A percentile compares a stretch with the other conserved stretches of the same genome.
Evolutionary conservation across 2,113 vertebrate genomes (phyloP).

Genomic region (Hyperopisus bebe): DNA sequence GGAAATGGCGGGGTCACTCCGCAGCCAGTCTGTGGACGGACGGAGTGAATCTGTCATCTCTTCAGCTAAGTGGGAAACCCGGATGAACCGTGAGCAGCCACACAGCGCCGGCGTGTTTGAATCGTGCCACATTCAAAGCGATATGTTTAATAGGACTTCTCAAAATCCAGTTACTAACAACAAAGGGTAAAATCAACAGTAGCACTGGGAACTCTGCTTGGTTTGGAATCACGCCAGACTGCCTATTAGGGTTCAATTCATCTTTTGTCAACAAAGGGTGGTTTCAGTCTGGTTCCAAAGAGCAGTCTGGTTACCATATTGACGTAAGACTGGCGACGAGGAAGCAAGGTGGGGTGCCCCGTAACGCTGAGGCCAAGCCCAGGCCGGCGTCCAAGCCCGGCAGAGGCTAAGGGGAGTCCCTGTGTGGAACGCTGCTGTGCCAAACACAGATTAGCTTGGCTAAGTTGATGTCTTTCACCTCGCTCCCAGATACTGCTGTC

Average conservation of each 20-base stretch:
- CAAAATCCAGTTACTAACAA: conserved; percentile 1
- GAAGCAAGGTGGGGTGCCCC: not conserved
- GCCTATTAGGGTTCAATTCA: conserved; percentile 7
- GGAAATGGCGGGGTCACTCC: not conserved
- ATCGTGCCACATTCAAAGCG: not conserved
- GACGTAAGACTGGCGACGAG: not conserved
- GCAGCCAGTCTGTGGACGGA: not conserved
- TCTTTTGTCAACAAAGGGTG: conserved; percentile 3
- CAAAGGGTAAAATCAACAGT: conserved; percentile 5
- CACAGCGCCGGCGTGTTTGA: not conserved
- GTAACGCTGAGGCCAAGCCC: not conserved
- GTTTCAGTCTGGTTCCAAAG: not conserved
- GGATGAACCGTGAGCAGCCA: not conserved
- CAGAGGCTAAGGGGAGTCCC: conserved; percentile 27
- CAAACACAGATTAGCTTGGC: conserved; percentile 37
- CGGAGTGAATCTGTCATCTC: not conserved
- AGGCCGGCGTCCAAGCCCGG: conserved; percentile 6
- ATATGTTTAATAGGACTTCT: not conserved
- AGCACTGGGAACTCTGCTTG: not conserved
- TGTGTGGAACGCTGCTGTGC: conserved; percentile 14
- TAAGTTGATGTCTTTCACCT: conserved; percentile 41
- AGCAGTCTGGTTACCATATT: conserved; percentile 5
- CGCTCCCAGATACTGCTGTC: conserved; percentile 31
- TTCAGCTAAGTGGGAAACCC: not conserved
- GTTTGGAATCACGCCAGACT: not conserved